phyloP scores from a whole-genome alignment of 2,888 invertebrate species.

The Psylliodes chrysocephalus region DNA sequence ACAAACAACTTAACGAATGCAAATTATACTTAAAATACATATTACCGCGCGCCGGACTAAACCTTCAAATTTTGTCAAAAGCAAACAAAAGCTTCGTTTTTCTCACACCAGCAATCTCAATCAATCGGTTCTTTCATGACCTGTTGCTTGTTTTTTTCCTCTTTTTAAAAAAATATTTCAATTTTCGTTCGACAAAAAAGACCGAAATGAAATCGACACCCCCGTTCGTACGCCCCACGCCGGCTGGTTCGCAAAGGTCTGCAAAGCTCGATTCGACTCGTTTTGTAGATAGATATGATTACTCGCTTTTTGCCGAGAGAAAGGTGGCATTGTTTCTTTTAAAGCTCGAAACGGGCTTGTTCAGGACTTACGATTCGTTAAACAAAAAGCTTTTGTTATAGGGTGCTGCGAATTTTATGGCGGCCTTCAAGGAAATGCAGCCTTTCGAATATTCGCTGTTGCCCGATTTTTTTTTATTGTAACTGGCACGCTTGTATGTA shows the following conservation, averaged over 20 bases:
- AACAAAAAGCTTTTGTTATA: slow-evolving; percentile 38
- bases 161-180: too few relatives aligned
- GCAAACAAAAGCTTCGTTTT: too few relatives aligned
- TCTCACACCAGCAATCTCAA: too few relatives aligned
- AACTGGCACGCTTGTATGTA: neutral
- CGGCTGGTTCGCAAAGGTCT: neutral
- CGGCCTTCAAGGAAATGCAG: slow-evolving; percentile 34
- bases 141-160: too few relatives aligned
- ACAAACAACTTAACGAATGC: too few relatives aligned
- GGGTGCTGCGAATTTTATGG: slow-evolving; percentile 30
- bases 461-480: slow-evolving; percentile 12
- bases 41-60: too few relatives aligned
- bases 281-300: slow-evolving; percentile 23
- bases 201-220: too few relatives aligned
- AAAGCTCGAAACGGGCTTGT: slow-evolving; percentile 36
- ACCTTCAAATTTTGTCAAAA: too few relatives aligned
- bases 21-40: too few relatives aligned
- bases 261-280: neutral
- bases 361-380: slow-evolving; percentile 42
- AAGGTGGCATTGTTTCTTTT: slow-evolving; percentile 42
- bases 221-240: too few relatives aligned
- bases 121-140: too few relatives aligned
- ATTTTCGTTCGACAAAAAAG: too few relatives aligned
- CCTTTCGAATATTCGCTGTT: slow-evolving; percentile 24
- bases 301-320: slow-evolving; percentile 28